A percentile compares a stretch with the other conserved stretches of the same genome.
phyloP scores from a whole-genome alignment of 2,888 invertebrate species.

The Diabrotica balteata region DNA sequence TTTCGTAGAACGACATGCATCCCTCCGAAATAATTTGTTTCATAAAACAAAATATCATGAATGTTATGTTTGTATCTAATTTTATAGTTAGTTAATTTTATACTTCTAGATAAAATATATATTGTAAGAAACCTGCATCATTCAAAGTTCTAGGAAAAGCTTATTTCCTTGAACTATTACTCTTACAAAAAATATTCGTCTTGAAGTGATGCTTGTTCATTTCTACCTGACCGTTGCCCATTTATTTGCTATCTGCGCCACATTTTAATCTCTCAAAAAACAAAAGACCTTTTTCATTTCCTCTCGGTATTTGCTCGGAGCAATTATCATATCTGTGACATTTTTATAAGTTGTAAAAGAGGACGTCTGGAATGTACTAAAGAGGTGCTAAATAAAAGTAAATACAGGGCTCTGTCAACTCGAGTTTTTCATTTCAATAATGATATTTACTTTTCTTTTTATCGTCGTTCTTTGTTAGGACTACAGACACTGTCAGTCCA shows the following conservation, averaged over 20 bases:
- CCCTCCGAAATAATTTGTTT: no score
- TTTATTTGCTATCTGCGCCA: background rate
- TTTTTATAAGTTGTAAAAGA: constrained; percentile 19
- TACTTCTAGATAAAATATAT: no score
- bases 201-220: no score
- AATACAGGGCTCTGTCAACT: constrained; percentile 33
- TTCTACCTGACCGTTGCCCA: background rate
- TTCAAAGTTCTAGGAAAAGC: no score
- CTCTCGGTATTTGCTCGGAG: constrained; percentile 14
- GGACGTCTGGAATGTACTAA: constrained; percentile 31
- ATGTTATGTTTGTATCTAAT: no score
- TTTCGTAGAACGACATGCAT: no score
- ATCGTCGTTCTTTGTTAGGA: constrained; percentile 23
- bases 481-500: background rate
- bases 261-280: constrained; percentile 1
- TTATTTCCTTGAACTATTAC: no score
- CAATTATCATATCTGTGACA: constrained; percentile 27
- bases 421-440: constrained; percentile 31
- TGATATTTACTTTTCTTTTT: constrained; percentile 36
- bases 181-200: no score
- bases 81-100: no score
- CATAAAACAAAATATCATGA: no score
- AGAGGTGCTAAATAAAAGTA: constrained; percentile 33
- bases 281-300: constrained; percentile 4
- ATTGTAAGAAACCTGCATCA: no score